Evolutionary conservation across 1,140 invertebrate species (phyloP).

Genomic region (Akabosia matsudoensis): DNA sequence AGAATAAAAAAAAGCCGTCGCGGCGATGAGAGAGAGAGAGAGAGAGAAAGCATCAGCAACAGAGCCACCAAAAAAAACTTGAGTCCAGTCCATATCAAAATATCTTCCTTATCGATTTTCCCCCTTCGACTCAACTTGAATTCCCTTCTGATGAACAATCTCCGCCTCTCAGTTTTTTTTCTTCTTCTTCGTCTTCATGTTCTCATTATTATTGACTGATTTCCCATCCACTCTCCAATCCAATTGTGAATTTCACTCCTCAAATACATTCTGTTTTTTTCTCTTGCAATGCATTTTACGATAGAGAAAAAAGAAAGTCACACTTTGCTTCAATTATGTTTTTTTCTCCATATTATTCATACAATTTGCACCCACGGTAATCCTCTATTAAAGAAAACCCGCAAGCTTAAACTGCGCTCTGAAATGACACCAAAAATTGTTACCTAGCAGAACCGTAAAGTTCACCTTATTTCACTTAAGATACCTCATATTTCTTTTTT

Average conservation of each 20-base stretch:
- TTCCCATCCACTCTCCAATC: constrained; percentile 35
- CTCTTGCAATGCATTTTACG: too few relatives aligned
- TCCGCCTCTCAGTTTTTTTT: constrained; percentile 40
- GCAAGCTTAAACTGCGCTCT: too few relatives aligned
- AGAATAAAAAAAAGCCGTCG: constrained; percentile 30
- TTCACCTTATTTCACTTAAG: too few relatives aligned
- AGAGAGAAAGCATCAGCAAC: constrained; percentile 11
- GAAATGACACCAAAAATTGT: too few relatives aligned
- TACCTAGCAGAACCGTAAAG: too few relatives aligned
- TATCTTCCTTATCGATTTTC: constrained; percentile 45
- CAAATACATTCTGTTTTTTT: constrained; percentile 15
- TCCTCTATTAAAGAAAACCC: too few relatives aligned
- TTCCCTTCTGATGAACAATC: constrained; percentile 45
- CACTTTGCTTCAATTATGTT: background rate
- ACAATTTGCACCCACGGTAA: too few relatives aligned
- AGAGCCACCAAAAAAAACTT: constrained; percentile 1
- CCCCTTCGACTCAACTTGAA: constrained; percentile 39
- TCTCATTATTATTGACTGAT: constrained; percentile 40
- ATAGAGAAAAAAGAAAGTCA: too few relatives aligned
- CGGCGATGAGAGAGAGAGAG: background rate
- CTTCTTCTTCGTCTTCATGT: too few relatives aligned
- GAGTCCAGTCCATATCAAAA: constrained; percentile 45
- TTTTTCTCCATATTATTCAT: background rate
- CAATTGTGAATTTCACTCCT: constrained; percentile 30
- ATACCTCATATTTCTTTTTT: too few relatives aligned